Evolutionary conservation across 2,113 vertebrate genomes (phyloP).

Genomic region (Hippocampus mohnikei): DNA sequence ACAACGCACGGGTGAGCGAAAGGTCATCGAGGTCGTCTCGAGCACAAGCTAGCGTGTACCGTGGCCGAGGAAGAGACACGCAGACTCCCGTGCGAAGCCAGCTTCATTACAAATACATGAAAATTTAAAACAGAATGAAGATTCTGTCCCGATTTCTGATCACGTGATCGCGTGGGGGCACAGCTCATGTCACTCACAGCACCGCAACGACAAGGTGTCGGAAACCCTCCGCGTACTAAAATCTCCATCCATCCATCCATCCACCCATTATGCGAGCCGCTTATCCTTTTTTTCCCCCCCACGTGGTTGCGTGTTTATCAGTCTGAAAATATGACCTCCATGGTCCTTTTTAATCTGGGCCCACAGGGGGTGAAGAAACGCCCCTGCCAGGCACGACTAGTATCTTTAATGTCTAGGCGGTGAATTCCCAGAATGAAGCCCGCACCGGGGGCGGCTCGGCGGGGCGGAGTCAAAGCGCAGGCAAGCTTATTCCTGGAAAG

Average conservation of each 20-base stretch:
- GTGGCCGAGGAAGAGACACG: too few species aligned
- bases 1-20: too few species aligned
- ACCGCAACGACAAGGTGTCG: too few species aligned
- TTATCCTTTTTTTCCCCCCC: background rate
- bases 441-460: slow-evolving; percentile 46
- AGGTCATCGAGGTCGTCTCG: too few species aligned
- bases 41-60: too few species aligned
- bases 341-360: background rate
- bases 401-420: slow-evolving; percentile 68
- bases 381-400: slow-evolving; percentile 52
- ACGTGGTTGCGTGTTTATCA: background rate
- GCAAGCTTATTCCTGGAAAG: slow-evolving; percentile 67
- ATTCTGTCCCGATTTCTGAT: too few species aligned
- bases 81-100: too few species aligned
- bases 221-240: background rate
- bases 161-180: too few species aligned
- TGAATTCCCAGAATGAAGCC: slow-evolving; percentile 66
- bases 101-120: too few species aligned
- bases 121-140: too few species aligned
- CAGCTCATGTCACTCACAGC: too few species aligned
- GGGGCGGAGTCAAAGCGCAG: slow-evolving; percentile 60
- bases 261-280: too few species aligned
- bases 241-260: background rate
- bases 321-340: background rate
- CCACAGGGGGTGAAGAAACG: background rate